A percentile compares a stretch with the other conserved stretches of the same genome.
These are phyloP conservation scores for Chrysomallon squamiferum DNA, from an alignment of 1,140 invertebrate genomes.

Conservation along the genomic window DNA sequence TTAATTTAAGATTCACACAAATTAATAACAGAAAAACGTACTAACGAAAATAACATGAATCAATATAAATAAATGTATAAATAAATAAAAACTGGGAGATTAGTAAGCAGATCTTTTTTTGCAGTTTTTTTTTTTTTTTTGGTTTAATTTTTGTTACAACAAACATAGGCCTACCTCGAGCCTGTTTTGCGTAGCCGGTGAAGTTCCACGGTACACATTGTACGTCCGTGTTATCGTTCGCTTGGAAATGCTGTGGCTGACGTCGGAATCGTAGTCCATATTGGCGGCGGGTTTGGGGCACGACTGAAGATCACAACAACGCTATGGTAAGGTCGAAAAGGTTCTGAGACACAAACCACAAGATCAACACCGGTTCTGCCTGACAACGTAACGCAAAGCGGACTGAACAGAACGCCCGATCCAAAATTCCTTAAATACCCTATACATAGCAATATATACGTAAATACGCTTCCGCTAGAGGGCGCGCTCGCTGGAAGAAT, in stretches of 20 bases:
- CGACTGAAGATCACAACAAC: neutral
- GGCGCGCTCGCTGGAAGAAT: neutral
- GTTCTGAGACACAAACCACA: constrained; percentile 1
- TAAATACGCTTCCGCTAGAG: neutral
- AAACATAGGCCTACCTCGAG: constrained; percentile 48
- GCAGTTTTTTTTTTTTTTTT: no score
- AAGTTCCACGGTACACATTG: constrained; percentile 57
- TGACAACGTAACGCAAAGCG: constrained; percentile 12
- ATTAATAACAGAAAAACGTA: no score
- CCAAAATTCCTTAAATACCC: constrained; percentile 35
- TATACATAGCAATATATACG: constrained; percentile 16
- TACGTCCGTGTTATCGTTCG: constrained; percentile 26
- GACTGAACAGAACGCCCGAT: constrained; percentile 11
- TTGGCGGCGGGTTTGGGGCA: constrained; percentile 4
- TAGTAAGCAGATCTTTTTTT: no score
- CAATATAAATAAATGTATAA: no score
- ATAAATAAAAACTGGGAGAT: no score
- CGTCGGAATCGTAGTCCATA: constrained; percentile 36
- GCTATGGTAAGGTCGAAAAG: constrained; percentile 5
- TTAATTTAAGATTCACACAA: no score
- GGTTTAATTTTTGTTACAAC: neutral
- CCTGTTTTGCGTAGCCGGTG: constrained; percentile 54
- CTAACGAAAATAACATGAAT: no score
- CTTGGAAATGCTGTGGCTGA: no score
- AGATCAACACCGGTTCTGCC: constrained; percentile 4